These are phyloP conservation scores for Agriotes lineatus DNA, from an alignment of 2,888 invertebrate genomes.

Conservation along the genomic window DNA sequence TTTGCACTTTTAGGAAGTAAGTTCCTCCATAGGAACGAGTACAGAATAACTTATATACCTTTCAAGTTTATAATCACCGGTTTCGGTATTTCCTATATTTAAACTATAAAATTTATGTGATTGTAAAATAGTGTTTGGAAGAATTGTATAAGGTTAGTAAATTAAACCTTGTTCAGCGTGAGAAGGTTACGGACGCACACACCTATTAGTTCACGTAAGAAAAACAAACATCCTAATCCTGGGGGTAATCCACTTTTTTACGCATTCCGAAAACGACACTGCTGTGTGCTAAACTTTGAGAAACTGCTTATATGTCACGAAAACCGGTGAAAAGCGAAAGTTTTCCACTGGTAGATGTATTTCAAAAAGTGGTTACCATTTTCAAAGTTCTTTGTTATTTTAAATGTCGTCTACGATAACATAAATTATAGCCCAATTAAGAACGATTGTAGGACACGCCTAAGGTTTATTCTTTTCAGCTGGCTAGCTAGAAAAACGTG, in stretches of 20 bases:
- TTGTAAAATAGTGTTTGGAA: too few species aligned
- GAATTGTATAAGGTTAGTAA: background rate
- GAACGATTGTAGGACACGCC: background rate
- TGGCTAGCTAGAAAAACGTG: too few species aligned
- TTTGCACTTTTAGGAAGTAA: background rate
- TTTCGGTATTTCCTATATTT: too few species aligned
- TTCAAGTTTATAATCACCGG: too few species aligned
- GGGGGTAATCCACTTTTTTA: constrained; percentile 1
- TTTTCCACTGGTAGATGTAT: background rate
- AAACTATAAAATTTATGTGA: too few species aligned
- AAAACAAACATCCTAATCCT: background rate
- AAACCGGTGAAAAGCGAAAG: background rate
- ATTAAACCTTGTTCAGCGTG: constrained; percentile 5
- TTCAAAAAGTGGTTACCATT: constrained; percentile 10
- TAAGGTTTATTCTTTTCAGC: background rate
- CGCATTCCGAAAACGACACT: background rate
- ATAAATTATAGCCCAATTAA: background rate
- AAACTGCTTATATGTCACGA: constrained; percentile 1
- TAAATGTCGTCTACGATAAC: background rate
- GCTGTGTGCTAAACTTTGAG: background rate
- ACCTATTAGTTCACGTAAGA: background rate
- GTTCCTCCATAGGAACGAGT: too few species aligned
- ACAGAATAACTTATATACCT: too few species aligned
- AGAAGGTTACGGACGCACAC: constrained; percentile 1
- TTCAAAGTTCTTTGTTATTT: background rate